Evolutionary conservation across 2,888 invertebrate species (phyloP), one percentile per base, ranked within the genome.

Genomic region (Polydrusus cervinus): DNA sequence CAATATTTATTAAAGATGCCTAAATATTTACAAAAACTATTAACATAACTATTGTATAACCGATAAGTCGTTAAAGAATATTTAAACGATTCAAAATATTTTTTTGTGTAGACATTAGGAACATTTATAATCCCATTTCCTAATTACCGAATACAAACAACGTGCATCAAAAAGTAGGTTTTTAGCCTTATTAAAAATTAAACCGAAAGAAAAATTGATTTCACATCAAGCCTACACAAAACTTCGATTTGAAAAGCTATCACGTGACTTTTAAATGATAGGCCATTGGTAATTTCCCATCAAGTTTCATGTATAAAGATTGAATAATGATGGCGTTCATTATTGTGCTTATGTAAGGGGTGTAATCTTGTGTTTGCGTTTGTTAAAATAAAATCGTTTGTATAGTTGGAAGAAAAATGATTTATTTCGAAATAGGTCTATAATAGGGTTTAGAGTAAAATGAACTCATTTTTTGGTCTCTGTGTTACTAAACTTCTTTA

Each of bases 111-210:
- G 55, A 16, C 67, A 51, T 68, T 68, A 57, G 13, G 25, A 57
- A 14, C 57, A 57, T 70, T 62, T 70, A 49, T 62, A 49, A 38
- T 18, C 20, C 70, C 25, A 62, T 47, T 47, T 16, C 47, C n/a
- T 62, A 40, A 70, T 62, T 70, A 51, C 70, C 14, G 62, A 62
- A 30, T 43, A 69, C 57, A 18, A 60, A 49, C 38, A 34, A 49
- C 61, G 61, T 8, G 49, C 60, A 61, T 60, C 34, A 40, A 61
- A 70, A 70, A 62, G 20, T 38, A 51, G n/a, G 34, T 62, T 40
- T 51, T 62, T 62, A 34, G 9, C 53, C 61, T 70, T 62, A 70
- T 70, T 51, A 62, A 70, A 60, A 62, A 70, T 70, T 70, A 34
- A 70, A 51, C 8, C 25, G 8, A 14, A 53, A 62, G 62, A 38